Evolutionary conservation across 1,140 invertebrate genomes (phyloP), one percentile per base, ranked within the genome.

Genomic region (Drosophila rhopaloa): DNA sequence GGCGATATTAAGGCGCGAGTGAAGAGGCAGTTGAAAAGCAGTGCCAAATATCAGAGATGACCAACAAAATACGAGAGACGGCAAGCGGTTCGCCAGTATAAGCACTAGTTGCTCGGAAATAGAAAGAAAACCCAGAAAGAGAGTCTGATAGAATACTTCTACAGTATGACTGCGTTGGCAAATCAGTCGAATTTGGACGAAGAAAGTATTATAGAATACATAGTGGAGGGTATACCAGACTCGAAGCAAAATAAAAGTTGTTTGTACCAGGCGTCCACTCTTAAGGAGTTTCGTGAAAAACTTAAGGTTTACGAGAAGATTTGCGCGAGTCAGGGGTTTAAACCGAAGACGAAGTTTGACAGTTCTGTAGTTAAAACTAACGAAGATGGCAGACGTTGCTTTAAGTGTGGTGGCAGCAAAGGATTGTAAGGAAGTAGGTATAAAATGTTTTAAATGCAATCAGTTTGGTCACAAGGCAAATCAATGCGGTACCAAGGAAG

Each of bases 241-340:
- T 29, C 47, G 24, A 50, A 50, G 11, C 27, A 32, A 44, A 57
- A 57, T n/a, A 58, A 58, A 32, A 44, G n/a, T 5, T 58, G 55
- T 16, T 58, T 58, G 14, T 46, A 43, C 40, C 54, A 56, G n/a
- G 19, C 38, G 13, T 14, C n/a, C 5, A 56, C 10, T 32, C 27
- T 13, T 9, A 58, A 27, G 35, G 24, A 57, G 29, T n/a, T n/a
- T n/a, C n/a, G n/a, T n/a, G n/a, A n/a, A n/a, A n/a, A n/a, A n/a
- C n/a, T n/a, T n/a, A n/a, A n/a, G n/a, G n/a, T n/a, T n/a, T n/a
- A 7, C 0, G 6, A 32, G 7, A 32, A 32, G 29, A 32, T 32
- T 8, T 7, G 29, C 7, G 7, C 29, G 7, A 7, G n/a, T n/a
- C n/a, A n/a, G 29, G 29, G 5, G 0, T 46, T 58, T 16, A 58